Conservation (phyloP, 2,113 vertebrate species). For the Labrus mixtus region DNA sequence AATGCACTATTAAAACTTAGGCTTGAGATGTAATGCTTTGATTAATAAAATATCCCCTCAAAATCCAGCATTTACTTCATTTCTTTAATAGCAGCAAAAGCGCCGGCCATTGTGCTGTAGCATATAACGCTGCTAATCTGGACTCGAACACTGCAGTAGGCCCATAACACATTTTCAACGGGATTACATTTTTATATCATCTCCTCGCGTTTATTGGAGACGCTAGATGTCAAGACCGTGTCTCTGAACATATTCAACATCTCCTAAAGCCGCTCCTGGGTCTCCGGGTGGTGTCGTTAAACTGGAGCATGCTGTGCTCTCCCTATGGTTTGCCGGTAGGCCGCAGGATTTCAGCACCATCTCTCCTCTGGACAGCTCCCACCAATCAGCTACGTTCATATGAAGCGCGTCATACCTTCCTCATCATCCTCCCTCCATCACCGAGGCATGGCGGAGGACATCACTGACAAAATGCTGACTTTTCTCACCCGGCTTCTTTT, state of each 20-base stretch:
- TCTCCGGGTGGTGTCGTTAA: conserved; percentile 26
- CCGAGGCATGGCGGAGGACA: conserved; percentile 71
- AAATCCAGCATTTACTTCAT: neutral
- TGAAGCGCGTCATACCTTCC: conserved; percentile 57
- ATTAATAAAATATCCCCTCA: neutral
- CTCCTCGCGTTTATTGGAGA: neutral
- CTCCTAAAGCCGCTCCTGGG: conserved; percentile 1
- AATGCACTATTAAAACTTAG: neutral
- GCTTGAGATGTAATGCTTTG: neutral
- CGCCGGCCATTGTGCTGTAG: neutral
- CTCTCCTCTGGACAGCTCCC: conserved; percentile 79
- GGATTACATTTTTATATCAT: neutral
- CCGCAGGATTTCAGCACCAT: conserved; percentile 81
- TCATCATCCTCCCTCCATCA: conserved; percentile 64
- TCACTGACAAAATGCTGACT: conserved; percentile 44
- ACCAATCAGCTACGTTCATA: conserved; percentile 67
- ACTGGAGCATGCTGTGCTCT: conserved; percentile 21
- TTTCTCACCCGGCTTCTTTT: conserved; percentile 27
- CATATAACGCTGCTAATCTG: conserved; percentile 1
- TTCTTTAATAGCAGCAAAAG: neutral
- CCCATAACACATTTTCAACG: neutral
- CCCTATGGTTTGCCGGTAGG: conserved; percentile 61
- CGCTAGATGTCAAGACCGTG: conserved; percentile 5
- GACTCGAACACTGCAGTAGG: neutral
- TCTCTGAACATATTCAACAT: neutral